Base-by-base conservation (phyloP, 2,113 vertebrate genomes). In the Drymodes brunneopygia region DNA sequence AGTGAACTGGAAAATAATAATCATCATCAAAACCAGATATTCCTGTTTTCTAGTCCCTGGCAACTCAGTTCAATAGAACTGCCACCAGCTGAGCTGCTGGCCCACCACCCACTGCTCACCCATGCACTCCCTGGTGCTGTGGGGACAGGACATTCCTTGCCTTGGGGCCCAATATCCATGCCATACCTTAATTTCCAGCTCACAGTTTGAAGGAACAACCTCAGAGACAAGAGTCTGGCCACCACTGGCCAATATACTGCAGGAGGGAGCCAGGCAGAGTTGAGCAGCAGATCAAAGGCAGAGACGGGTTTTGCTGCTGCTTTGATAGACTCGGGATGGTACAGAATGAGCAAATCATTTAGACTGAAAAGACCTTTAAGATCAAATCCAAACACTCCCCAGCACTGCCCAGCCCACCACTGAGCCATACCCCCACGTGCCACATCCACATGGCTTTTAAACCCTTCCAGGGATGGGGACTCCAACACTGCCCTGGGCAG, bases 21-120 rank as follows among this genome's bases (percentile, higher is more conserved):
- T 36, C 44, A 81, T 27, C 31, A 82, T 82, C 75, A 75, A 92
- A 95, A n/a, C 6, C 93, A 83, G 64, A 44, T 82, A 85, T 38
- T 62, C 80, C 60, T 69, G 25, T 73, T 95, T 65, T 48, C 48
- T 38, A 24, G 53, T 40, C 44, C 27, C 48, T 19, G 9, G 70
- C 21, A 79, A 10, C 60, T 67, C 5, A 1, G 45, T 38, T 57
- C 73, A 69, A 17, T 1, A 48, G 67, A 69, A 31, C 19, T 40
- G 67, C 54, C 77, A 57, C 31, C n/a, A 77, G 31, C 67, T 53
- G 35, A 73, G 65, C 54, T 73, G 42, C 77, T 81, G 69, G 28
- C 42, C 84, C 54, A 57, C 33, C 42, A 60, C 45, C 40, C 66
- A 25, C 51, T 14, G 2, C 23, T 84, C 60, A 73, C 18, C 61